These are phyloP conservation scores for Rhorus exstirpatorius DNA, from an alignment of 2,888 invertebrate species.

Conservation along the genomic window DNA sequence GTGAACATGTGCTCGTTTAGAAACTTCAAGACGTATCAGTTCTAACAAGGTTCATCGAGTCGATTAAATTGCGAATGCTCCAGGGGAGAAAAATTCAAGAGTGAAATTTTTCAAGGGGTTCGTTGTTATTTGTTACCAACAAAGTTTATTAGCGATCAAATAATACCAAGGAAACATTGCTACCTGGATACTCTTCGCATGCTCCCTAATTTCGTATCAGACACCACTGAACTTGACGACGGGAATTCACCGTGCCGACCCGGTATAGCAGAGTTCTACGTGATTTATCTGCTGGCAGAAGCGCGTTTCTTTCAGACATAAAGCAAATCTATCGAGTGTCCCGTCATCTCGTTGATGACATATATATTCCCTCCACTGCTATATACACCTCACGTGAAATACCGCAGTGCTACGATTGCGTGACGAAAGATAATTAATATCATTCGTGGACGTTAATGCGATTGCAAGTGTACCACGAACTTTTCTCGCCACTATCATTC, in stretches of 20 bases:
- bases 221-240: slow-evolving; percentile 26
- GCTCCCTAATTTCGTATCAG: slow-evolving; percentile 1
- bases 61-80: too few relatives aligned
- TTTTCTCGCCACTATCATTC: slow-evolving; percentile 51
- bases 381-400: slow-evolving; percentile 68
- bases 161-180: neutral
- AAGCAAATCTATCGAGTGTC: slow-evolving; percentile 56
- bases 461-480: slow-evolving; percentile 64
- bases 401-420: slow-evolving; percentile 73
- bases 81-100: too few relatives aligned
- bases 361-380: slow-evolving; percentile 49
- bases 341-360: slow-evolving; percentile 48
- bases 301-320: slow-evolving; percentile 59
- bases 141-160: neutral
- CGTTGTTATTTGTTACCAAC: neutral
- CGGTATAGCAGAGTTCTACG: slow-evolving; percentile 26
- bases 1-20: too few relatives aligned
- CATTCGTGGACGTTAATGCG: slow-evolving; percentile 69
- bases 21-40: too few relatives aligned
- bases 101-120: too few relatives aligned
- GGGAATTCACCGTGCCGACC: slow-evolving; percentile 35
- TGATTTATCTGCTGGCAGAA: slow-evolving; percentile 52
- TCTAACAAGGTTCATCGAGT: too few relatives aligned
- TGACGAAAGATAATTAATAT: slow-evolving; percentile 78
- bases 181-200: neutral